Base-by-base conservation (phyloP, 2,888 invertebrate genomes). In the Dolichomitus sp. region DNA sequence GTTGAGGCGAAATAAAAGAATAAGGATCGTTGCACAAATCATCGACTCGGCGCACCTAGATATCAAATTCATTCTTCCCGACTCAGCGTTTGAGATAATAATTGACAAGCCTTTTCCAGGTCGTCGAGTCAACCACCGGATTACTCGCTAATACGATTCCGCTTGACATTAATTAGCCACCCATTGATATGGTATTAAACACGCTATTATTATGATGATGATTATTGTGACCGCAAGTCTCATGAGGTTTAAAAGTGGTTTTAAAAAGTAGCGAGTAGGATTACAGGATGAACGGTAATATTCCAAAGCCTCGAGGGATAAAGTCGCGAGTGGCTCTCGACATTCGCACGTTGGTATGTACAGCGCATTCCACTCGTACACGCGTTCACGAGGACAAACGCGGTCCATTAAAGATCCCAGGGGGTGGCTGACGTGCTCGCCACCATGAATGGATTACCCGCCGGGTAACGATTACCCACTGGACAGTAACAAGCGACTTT, bases 401-500 rank as follows among this genome's bases (percentile, higher is more conserved):
- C 63, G 65, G 61, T 83, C 81, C 81, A 86, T 86, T 86, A 85
- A 83, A 75, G 80, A 63, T 83, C 85, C 79, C 69, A 57, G 84
- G 81, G 85, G 77, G 73, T 59, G 23, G 23, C 23, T 9, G 68
- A 74, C 77, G 40, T 52, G 70, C 63, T 61, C 63, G 80, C 52
- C 59, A 30, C 68, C 50, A 77, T 86, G 85, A 87, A 86, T 86
- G 85, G 84, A 83, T 83, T 84, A 79, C 81, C 76, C 75, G 75
- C 75, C 69, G 83, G 82, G 81, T 81, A 83, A 86, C 85, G 86
- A 87, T 85, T 87, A 85, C 85, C 83, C 81, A 57, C 61, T 33
- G 74, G 70, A 80, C 77, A 84, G 70, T 83, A 83, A 74, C 81
- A 68, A 77, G 77, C 57, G 68, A 85, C 73, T 76, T 83, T 37